A percentile compares a stretch with the other conserved stretches of the same genome.
These are phyloP conservation scores for Paracyclopina nana DNA, from an alignment of 1,140 invertebrate genomes.

Conservation along the genomic window DNA sequence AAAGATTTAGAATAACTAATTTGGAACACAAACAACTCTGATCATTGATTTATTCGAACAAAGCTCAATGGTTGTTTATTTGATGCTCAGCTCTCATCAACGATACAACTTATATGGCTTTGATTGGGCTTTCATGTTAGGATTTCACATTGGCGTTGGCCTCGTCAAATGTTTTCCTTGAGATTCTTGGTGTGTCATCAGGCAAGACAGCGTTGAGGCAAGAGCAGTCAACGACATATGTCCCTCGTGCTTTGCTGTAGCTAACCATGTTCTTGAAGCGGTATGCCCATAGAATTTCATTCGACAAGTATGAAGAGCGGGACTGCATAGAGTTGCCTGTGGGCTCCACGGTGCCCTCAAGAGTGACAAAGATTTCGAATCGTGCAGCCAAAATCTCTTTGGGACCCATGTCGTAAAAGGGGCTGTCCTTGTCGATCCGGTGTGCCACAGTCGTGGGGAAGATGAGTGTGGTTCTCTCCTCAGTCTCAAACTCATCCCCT, in stretches of 20 bases:
- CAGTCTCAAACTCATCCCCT: too few species aligned
- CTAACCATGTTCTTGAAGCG: slow-evolving; percentile 44
- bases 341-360: slow-evolving; percentile 83
- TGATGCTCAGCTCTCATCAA: too few species aligned
- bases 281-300: slow-evolving; percentile 89
- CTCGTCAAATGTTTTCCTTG: too few species aligned
- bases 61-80: too few species aligned
- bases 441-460: slow-evolving; percentile 43
- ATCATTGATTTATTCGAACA: too few species aligned
- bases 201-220: slow-evolving; percentile 3
- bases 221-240: slow-evolving; percentile 1
- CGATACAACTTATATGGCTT: too few species aligned
- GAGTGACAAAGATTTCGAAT: slow-evolving; percentile 86
- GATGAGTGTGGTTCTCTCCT: neutral
- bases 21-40: too few species aligned
- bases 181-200: slow-evolving; percentile 7
- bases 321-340: slow-evolving; percentile 46
- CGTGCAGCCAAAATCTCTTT: slow-evolving; percentile 51
- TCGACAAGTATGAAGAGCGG: slow-evolving; percentile 63
- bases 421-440: slow-evolving; percentile 48
- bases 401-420: slow-evolving; percentile 67
- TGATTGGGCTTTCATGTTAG: too few species aligned
- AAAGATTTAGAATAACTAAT: too few species aligned
- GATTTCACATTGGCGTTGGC: too few species aligned
- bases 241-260: neutral